A percentile compares a stretch with the other conserved stretches of the same genome.
These are phyloP conservation scores for Gracilinanus agilis DNA, from an alignment of 2,113 vertebrate species.

Conservation along the genomic window DNA sequence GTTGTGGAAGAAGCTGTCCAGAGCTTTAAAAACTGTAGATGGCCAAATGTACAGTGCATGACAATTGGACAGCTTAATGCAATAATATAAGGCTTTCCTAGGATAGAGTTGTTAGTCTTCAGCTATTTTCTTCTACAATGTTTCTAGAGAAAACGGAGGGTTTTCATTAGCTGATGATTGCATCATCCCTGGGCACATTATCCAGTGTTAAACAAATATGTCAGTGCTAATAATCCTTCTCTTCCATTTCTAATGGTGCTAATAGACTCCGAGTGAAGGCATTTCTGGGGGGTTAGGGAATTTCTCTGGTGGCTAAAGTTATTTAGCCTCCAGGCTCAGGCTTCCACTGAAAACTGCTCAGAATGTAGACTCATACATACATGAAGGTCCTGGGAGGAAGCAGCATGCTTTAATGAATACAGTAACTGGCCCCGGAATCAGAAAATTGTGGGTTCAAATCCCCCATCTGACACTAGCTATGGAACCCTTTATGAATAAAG, in stretches of 20 bases:
- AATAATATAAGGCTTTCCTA: neutral
- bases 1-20: neutral
- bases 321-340: neutral
- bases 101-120: neutral
- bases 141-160: constrained; percentile 8
- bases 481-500: neutral
- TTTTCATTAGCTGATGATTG: neutral
- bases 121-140: constrained; percentile 40
- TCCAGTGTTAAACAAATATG: neutral
- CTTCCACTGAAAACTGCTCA: neutral
- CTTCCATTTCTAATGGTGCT: neutral
- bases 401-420: neutral
- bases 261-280: constrained; percentile 9
- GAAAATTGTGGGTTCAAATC: neutral
- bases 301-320: constrained; percentile 12
- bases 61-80: neutral
- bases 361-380: neutral
- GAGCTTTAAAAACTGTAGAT: neutral
- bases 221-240: neutral
- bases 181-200: neutral
- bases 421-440: neutral
- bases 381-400: neutral
- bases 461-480: neutral
- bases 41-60: neutral
- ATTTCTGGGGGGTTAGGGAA: constrained; percentile 20